These are phyloP conservation scores for Alentia gelatinosa DNA, from an alignment of 2,888 invertebrate species.

Conservation along the genomic window DNA sequence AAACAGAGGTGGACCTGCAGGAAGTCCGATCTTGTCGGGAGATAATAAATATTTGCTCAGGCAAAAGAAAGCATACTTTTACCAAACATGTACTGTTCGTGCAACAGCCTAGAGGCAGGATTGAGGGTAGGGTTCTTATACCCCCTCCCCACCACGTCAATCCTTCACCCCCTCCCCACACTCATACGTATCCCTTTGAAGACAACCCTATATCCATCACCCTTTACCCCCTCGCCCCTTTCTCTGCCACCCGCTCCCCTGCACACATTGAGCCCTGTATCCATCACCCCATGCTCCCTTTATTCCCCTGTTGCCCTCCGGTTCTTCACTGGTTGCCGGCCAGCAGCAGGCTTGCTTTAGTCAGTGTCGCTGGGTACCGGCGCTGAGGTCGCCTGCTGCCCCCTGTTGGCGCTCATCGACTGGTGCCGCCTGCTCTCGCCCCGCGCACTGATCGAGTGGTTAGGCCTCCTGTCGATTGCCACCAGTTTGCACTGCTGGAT, in stretches of 20 bases:
- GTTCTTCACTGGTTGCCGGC: conserved; percentile 39
- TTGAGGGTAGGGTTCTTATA: no score
- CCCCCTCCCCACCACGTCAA: no score
- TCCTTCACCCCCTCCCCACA: no score
- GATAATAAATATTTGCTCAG: no score
- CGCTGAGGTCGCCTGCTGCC: neutral
- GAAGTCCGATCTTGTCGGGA: no score
- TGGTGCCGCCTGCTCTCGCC: neutral
- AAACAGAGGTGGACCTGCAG: no score
- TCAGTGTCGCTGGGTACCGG: neutral
- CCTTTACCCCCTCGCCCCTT: neutral
- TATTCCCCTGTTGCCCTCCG: neutral
- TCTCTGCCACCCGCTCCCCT: neutral
- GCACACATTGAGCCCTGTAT: neutral
- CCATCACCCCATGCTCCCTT: neutral
- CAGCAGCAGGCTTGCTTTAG: neutral
- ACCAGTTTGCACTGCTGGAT: neutral
- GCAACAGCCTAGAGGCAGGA: no score
- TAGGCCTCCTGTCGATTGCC: conserved; percentile 16
- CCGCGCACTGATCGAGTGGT: conserved; percentile 16
- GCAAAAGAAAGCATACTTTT: no score
- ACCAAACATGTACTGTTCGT: no score
- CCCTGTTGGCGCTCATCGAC: neutral
- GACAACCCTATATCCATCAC: neutral
- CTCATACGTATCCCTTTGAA: neutral